Base-by-base conservation (phyloP, 2,888 invertebrate genomes). In the Colostygia pectinataria region DNA sequence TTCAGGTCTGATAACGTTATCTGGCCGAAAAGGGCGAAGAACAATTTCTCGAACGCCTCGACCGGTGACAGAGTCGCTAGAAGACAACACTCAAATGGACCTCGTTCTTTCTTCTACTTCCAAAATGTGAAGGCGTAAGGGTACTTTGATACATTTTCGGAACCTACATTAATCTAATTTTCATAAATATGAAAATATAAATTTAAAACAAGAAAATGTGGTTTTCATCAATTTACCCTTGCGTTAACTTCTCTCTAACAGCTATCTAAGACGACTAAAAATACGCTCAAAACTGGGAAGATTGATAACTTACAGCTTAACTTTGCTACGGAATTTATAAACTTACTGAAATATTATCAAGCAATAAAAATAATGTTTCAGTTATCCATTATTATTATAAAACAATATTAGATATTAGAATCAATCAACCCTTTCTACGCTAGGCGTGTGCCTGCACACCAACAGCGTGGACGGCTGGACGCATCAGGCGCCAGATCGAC, bases 1-100 rank as follows among this genome's bases (percentile, higher is more conserved):
- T 94, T 94, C 77, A 97, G 93, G 90, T 96, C 95, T 83, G 95
- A 94, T 84, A 95, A 93, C 66, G 95, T 95, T 69, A 95, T 97
- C 91, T 98, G 95, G 81, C 98, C 98, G 91, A 99, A 98, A 85
- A 99, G 95, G 82, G 98, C 97, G 93, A 98, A 98, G 93, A 99
- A 99, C 76, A 99, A 94, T 92, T 97, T 95, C 93, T 99, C 99
- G 92, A 99, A 95, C 69, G 98, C 98, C 89, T 97, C 94, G 90
- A 96, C 89, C 74, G 97, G 95, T 85, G 95, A 95, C 93, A 97
- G 95, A 90, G 93, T 91, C 91, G 94, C 95, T 95, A 93, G 75
- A 90, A 90, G 83, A 79, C 87, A 90, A 88, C 60, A 83, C 80
- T 72, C 77, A 77, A 78, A 86, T 87, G 82, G 87, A 85, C 87